Percentiles rank a stretch among this genome's conserved stretches.
These are phyloP conservation scores for Heliornis fulica DNA, from an alignment of 2,113 vertebrate species.

Conservation along the genomic window DNA sequence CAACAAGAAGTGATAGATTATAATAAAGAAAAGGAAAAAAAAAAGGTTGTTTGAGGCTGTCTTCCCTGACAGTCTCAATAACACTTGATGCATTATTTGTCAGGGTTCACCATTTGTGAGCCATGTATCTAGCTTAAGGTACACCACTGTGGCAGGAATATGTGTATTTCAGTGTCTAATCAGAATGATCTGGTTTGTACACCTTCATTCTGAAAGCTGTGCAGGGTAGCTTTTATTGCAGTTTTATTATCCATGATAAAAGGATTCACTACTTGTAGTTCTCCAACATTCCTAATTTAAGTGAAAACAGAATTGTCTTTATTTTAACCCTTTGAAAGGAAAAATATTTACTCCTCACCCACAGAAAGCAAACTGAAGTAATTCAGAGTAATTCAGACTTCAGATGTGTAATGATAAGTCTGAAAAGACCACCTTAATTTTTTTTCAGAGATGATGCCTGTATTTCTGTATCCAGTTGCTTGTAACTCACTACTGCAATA, in stretches of 20 bases:
- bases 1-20: background rate
- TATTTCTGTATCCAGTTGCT: background rate
- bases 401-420: background rate
- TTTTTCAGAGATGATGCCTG: background rate
- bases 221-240: background rate
- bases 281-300: background rate
- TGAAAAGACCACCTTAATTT: background rate
- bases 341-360: slow-evolving; percentile 24
- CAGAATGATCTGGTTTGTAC: background rate
- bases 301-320: background rate
- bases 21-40: background rate
- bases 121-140: background rate
- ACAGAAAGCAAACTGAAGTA: background rate
- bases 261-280: background rate
- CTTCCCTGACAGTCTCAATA: background rate
- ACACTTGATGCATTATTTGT: background rate
- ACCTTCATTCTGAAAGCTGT: background rate
- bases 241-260: background rate
- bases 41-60: background rate
- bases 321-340: background rate
- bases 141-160: background rate
- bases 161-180: background rate
- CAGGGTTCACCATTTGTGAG: background rate
- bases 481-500: background rate
- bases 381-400: background rate